A percentile compares a stretch with the other conserved stretches of the same genome.
Conservation (phyloP, 1,140 invertebrate genomes). For the Acromyrmex charruanus region DNA sequence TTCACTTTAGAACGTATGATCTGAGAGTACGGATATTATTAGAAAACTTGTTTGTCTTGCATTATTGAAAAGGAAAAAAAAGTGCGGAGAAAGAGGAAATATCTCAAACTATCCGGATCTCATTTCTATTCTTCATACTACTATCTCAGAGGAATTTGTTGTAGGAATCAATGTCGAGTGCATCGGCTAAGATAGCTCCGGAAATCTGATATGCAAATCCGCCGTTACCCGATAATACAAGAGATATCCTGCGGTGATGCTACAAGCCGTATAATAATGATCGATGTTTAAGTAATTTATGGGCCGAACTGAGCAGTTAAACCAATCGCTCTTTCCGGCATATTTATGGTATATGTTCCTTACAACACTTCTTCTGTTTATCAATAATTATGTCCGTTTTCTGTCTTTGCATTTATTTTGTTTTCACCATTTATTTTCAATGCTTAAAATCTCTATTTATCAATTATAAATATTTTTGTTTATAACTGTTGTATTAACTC, state of each 20-base stretch:
- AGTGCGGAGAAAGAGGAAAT: neutral
- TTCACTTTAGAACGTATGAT: constrained; percentile 13
- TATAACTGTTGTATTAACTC: neutral
- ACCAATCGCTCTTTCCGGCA: neutral
- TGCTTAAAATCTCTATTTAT: neutral
- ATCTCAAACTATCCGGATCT: neutral
- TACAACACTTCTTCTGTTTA: neutral
- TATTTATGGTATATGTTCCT: constrained; percentile 8
- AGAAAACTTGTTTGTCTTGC: neutral
- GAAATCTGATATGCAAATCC: constrained; percentile 57
- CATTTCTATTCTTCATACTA: neutral
- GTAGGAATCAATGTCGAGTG: constrained; percentile 30
- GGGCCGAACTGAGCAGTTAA: constrained; percentile 21
- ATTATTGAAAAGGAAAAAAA: neutral
- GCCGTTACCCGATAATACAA: constrained; percentile 45
- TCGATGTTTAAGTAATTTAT: constrained; percentile 45
- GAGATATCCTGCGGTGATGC: constrained; percentile 42
- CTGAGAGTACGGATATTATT: constrained; percentile 4
- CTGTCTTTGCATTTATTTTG: no score
- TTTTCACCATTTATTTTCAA: neutral
- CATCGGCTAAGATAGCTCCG: constrained; percentile 31
- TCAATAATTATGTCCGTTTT: neutral
- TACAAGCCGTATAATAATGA: constrained; percentile 51
- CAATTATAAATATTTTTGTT: neutral
- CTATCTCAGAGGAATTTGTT: constrained; percentile 19